Base-by-base conservation (phyloP, 2,113 vertebrate genomes). In the Peromyscus polionotus region DNA sequence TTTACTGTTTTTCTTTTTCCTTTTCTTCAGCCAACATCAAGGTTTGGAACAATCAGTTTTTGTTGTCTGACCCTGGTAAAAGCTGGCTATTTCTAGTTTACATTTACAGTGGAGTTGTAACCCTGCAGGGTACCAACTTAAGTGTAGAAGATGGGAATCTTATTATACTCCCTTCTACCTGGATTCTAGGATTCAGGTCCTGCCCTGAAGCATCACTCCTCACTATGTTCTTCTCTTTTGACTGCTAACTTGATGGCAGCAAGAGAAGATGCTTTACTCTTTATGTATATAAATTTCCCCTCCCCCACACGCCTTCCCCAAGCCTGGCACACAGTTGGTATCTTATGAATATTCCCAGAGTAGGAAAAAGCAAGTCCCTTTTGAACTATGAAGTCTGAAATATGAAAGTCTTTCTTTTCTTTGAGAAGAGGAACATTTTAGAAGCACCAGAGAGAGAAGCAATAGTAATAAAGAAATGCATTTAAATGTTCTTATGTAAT, bases 361-460 rank as follows among this genome's bases (percentile, higher is more conserved):
- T 22, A 95, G 80, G 26, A 68, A 95, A 80, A 80, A 51, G 24
- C 31, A n/a, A 92, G 12, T 59, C 39, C 33, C 3, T 59, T 80
- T 75, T 19, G 39, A 93, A 80, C 70, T 68, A 7, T 65, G 33
- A 75, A n/a, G 8, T 90, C 24, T 94, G 28, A 92, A 51, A 39
- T 86, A 54, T 48, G 13, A 70, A 96, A 86, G 54, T 14, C 48
- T 36, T 75, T 70, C 54, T 88, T 80, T 90, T 95, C 63, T 87
- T 94, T 59, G 45, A 83, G 28, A 87, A 88, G 59, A 16, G 48
- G 22, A 89, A 76, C 39, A 77, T 79, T 93, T 97, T 72, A 59
- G 54, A 90, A 84, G 28, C 20, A 72, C 19, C 26, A 79, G 28
- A 90, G 36, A 84, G 3, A 84, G 10, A 65, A 88, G 54, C 54